Evolutionary conservation across 2,113 vertebrate species (phyloP), one percentile per base, ranked within the genome.

Genomic region (Anas platyrhynchos): DNA sequence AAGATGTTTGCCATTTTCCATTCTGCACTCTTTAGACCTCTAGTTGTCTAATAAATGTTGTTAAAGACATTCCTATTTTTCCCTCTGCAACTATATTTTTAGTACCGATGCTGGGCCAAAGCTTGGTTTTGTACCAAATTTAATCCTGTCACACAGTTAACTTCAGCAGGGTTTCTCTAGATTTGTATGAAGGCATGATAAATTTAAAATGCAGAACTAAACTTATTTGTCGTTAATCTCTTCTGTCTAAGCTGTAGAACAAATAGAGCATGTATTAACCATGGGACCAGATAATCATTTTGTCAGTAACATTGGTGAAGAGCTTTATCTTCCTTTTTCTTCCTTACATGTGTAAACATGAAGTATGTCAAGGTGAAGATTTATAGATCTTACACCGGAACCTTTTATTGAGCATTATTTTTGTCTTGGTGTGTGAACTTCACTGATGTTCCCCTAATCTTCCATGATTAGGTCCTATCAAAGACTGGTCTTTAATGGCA

Each of bases 1-100:
- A 95, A 90, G 77, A 95, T 86, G 65, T 84, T 94, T 94, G 69
- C 88, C 69, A 82, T 93, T 96, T 97, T 96, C 94, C 94, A 86
- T 93, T 86, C 93, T 91, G 59, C 2, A 2, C 69, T 93, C 44
- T 86, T 93, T 73, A 91, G 88, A 84, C 73, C 62, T 86, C 80
- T 91, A 15, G 58, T 83, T 76, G 62, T 93, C 90, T 71, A 96
- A 84, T 84, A 88, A 88, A 87, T 73, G 61, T 69, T 93, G 82
- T 92, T 95, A 73, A 91, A 89, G 92, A 78, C 1, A 58, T 90
- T 79, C 86, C 52, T 81, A 50, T 78, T 96, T 95, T 86, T 36
- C 80, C 66, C 80, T 84, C 58, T 72, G 69, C 66, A 56, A 58
- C 44, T 92, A 3, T 90, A 96, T 90, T 93, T 96, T 95, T 89